Evolutionary conservation across 2,888 invertebrate genomes (phyloP).

Genomic region (Cephus sareptanus): DNA sequence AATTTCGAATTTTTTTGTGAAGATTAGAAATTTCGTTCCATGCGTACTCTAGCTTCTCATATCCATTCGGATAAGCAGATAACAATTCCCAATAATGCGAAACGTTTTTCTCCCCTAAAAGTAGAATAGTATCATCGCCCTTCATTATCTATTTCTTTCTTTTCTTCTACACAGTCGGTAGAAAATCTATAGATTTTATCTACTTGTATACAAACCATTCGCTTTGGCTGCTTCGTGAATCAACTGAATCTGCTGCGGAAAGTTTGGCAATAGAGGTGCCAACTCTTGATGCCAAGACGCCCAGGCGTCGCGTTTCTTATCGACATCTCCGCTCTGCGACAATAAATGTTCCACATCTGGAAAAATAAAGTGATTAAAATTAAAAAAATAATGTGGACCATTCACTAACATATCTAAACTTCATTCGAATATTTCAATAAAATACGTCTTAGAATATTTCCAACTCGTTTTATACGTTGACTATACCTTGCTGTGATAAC

Average conservation of each 20-base stretch:
- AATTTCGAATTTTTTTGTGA: conserved; percentile 45
- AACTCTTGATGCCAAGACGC: conserved; percentile 48
- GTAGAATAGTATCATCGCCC: not conserved
- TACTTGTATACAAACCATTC: conserved; percentile 45
- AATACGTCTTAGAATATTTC: not conserved
- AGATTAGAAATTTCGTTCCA: conserved; percentile 46
- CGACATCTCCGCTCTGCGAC: conserved; percentile 33
- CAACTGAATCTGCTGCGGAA: conserved; percentile 41
- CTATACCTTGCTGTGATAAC: conserved; percentile 42
- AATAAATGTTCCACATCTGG: conserved; percentile 47
- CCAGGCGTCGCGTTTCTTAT: conserved; percentile 49
- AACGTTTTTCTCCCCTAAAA: conserved; percentile 39
- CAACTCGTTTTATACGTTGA: not conserved
- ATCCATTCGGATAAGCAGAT: conserved; percentile 47
- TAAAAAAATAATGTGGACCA: not conserved
- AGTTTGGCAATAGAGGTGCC: conserved; percentile 40
- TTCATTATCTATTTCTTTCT: not conserved
- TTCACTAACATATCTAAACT: not conserved
- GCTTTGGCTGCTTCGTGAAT: conserved; percentile 46
- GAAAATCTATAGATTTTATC: too few relatives aligned
- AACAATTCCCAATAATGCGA: conserved; percentile 56
- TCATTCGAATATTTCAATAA: not conserved
- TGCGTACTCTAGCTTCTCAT: conserved; percentile 36
- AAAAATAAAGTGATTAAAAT: conserved; percentile 14
- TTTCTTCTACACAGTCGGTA: not conserved